Conservation (phyloP, 2,113 vertebrate species). For the Seriola rivoliana region DNA sequence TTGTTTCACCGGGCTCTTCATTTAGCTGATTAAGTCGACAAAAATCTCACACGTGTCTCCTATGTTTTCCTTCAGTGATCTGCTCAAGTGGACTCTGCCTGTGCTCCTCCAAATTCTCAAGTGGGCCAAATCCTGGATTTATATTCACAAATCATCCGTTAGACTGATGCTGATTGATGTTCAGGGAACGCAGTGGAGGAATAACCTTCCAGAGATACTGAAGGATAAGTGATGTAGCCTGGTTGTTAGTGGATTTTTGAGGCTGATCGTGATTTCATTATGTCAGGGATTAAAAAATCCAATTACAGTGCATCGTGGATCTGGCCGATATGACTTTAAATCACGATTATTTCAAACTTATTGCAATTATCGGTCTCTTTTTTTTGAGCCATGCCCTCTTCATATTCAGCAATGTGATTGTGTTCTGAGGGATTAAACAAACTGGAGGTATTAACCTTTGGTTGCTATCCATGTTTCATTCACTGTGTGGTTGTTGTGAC, state of each 20-base stretch:
- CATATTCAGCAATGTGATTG: too few relatives aligned
- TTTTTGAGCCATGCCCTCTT: too few relatives aligned
- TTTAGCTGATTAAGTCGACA: constrained; percentile 11
- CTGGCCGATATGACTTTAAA: too few relatives aligned
- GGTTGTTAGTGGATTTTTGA: neutral
- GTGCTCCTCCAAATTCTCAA: constrained; percentile 4
- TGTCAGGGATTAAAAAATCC: neutral
- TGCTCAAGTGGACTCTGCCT: constrained; percentile 1
- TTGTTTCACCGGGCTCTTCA: neutral
- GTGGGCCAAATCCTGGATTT: constrained; percentile 13
- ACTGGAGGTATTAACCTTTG: too few relatives aligned
- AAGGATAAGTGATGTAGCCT: neutral
- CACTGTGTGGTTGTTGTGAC: too few relatives aligned
- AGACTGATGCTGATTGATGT: constrained; percentile 30
- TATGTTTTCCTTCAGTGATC: constrained; percentile 1
- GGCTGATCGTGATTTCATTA: neutral
- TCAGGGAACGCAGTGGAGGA: constrained; percentile 1
- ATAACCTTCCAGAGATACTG: constrained; percentile 11
- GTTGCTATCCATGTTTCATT: too few relatives aligned
- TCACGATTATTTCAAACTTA: too few relatives aligned
- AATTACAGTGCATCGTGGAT: too few relatives aligned
- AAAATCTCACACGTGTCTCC: neutral
- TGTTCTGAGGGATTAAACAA: too few relatives aligned
- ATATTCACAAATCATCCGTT: constrained; percentile 28
- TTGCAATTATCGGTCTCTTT: too few relatives aligned